A percentile compares a stretch with the other conserved stretches of the same genome.
Evolutionary conservation across 2,888 invertebrate species (phyloP).

Genomic region (Coecobrya sp.): DNA sequence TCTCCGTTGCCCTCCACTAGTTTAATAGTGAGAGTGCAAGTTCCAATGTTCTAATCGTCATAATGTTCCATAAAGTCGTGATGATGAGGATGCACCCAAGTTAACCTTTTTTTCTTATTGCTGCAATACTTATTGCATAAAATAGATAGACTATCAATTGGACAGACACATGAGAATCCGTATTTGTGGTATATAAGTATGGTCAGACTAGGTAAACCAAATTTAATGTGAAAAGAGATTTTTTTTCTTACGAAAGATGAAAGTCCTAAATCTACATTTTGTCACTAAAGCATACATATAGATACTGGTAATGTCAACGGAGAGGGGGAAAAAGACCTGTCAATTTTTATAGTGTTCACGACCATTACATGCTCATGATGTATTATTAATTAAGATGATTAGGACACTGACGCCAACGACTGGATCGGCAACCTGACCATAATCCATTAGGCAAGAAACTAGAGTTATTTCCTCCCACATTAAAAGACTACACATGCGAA

Average conservation of each 20-base stretch:
- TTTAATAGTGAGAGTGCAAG: slow-evolving; percentile 16
- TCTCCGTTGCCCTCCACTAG: neutral
- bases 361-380: slow-evolving; percentile 38
- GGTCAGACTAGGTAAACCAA: neutral
- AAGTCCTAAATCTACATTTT: neutral
- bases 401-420: no score
- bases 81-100: neutral
- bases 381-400: neutral
- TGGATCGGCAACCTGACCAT: no score
- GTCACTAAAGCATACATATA: no score
- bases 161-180: neutral
- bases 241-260: slow-evolving; percentile 1
- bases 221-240: neutral
- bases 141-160: neutral
- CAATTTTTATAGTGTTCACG: slow-evolving; percentile 38
- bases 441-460: no score
- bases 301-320: no score
- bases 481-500: no score
- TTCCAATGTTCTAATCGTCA: slow-evolving; percentile 49
- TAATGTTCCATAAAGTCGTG: slow-evolving; percentile 4
- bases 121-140: slow-evolving; percentile 1
- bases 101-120: neutral
- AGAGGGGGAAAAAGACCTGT: neutral
- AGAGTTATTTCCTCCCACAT: no score
- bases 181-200: neutral